Evolutionary conservation across 2,113 vertebrate species (phyloP), one percentile per base, ranked within the genome.

Genomic region (Gambusia holbrooki): DNA sequence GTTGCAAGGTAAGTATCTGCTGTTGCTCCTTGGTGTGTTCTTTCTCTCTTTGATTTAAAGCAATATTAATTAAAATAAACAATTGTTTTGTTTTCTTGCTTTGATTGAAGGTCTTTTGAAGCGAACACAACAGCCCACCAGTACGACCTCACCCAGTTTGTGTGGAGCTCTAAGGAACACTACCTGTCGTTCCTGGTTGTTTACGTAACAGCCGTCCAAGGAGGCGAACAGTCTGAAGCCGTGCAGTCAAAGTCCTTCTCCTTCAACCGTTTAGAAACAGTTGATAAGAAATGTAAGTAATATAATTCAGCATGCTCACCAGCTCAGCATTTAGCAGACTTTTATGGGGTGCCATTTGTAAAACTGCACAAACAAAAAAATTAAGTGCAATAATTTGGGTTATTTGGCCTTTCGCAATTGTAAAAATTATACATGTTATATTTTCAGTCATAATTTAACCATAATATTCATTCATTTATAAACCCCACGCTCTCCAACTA

Each of bases 201-300:
- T 25, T 37, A 0, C 0, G 74, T 95, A 3, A 77, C 33, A 1
- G 90, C 92, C 25, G 0, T 61, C 11, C 71, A 80, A 28, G 84
- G 69, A 22, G 19, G 1, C 0, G 0, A 10, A 0, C 0, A 14
- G 30, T 93, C 93, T 0, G 0, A 2, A 4, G 0, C 17, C 1
- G 33, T 19, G 0, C 0, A 0, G 0, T 89, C 90, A 0, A 0
- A 17, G 0, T 17, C 6, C 0, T 91, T 95, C 60, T 80, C 67
- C 68, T 94, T 84, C 8, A 73, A 75, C 15, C 0, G 0, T 0
- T 0, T 0, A 0, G 1, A 0, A 4, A 0, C 1, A 0, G 62
- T 48, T 1, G 0, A 64, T 1, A 25, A 28, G 2, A 30, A 0
- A 13, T 86, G 85, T 86, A 62, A 83, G 88, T 54, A 2, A 22